Evolutionary conservation across 2,113 vertebrate species (phyloP).

Genomic region (Hystrix cristata): DNA sequence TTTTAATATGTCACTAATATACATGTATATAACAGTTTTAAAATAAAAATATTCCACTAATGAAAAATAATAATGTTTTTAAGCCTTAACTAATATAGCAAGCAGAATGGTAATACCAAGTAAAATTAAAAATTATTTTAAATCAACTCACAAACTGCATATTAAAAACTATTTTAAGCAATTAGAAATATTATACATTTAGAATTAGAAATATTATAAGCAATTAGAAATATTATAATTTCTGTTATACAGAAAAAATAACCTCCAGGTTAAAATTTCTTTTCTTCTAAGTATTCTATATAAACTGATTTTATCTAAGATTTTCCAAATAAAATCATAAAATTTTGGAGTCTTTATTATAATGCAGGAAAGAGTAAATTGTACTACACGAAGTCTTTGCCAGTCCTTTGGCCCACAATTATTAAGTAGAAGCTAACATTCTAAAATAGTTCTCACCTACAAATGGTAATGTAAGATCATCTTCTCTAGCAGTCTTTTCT

Average conservation of each 20-base stretch:
- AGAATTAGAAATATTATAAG: no score
- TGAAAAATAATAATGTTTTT: slow-evolving; percentile 51
- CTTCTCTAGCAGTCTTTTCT: neutral
- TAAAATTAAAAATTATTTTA: slow-evolving; percentile 74
- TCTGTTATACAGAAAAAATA: slow-evolving; percentile 38
- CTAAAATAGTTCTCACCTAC: neutral
- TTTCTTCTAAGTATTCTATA: slow-evolving; percentile 48
- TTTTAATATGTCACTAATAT: neutral
- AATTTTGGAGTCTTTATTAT: neutral
- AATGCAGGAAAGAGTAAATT: neutral
- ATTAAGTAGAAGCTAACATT: neutral
- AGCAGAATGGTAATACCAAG: slow-evolving; percentile 40
- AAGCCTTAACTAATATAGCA: slow-evolving; percentile 70
- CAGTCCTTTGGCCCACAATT: neutral
- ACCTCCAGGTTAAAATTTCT: slow-evolving; percentile 52
- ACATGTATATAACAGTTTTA: neutral
- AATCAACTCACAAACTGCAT: slow-evolving; percentile 58
- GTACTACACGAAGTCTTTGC: neutral
- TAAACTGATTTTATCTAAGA: slow-evolving; percentile 43
- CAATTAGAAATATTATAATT: slow-evolving; percentile 72
- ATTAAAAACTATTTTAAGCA: slow-evolving; percentile 45
- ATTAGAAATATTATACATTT: slow-evolving; percentile 72
- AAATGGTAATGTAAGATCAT: neutral
- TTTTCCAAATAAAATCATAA: slow-evolving; percentile 22
- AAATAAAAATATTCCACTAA: slow-evolving; percentile 49